Base-by-base conservation (phyloP, 2,113 vertebrate genomes). In the Anolis carolinensis region DNA sequence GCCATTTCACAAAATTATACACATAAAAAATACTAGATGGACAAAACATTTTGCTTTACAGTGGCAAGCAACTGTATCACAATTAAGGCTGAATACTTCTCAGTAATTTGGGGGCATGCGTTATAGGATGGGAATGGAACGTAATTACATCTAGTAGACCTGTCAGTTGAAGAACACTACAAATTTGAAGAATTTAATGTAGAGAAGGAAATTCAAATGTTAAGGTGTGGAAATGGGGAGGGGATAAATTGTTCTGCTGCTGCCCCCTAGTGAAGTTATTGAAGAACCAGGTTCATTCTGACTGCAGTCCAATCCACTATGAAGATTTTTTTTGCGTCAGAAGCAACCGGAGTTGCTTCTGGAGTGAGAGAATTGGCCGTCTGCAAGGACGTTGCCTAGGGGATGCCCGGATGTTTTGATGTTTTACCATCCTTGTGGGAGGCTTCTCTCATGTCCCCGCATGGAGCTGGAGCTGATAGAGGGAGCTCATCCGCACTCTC, bases 131-230 rank as follows among this genome's bases (percentile, higher is more conserved):
- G n/a, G 30, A 82, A 86, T 90, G 87, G 88, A 90, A 91, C 65
- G 91, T 90, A 88, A 74, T 85, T 89, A 86, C 90, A 90, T 89
- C 87, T 34, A 59, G 55, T 90, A 74, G 87, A 91, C 93, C 90
- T 93, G 80, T 87, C 87, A 90, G 34, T 83, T 82, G 88, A 88
- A 91, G 89, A 39, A 44, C 20, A 80, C 59, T 89, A 82, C 70
- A 88, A 84, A 88, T 86, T 70, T 68, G 63, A 85, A 25, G 91
- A 92, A 91, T 91, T 89, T 88, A 87, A 92, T 93, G 89, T 92
- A 62, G 16, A 32, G 79, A 88, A 85, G 86, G 75, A 92, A 89
- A 87, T 93, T 77, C 85, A 87, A 91, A 73, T 85, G 84, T 86
- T 88, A 92, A 86, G 78, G 25, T 55, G 87, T 85, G 81, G 70